Evolutionary conservation across 2,888 invertebrate genomes (phyloP).

Genomic region (Petrolisthes cinctipes): DNA sequence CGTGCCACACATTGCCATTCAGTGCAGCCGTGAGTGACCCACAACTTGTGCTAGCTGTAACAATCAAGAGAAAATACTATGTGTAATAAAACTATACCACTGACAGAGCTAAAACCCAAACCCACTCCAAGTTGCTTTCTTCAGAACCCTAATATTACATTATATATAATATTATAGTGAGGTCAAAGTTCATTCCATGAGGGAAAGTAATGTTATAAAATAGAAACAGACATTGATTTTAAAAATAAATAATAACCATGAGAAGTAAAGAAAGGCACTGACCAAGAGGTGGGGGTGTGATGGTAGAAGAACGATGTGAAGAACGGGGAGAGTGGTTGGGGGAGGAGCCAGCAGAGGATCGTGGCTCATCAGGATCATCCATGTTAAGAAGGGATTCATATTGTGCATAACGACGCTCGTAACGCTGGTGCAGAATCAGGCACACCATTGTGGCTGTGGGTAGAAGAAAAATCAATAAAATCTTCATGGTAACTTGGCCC

Average conservation of each 20-base stretch:
- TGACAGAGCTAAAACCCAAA: no score
- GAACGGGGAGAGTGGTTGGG: not conserved
- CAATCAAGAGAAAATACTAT: no score
- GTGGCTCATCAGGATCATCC: conserved; percentile 45
- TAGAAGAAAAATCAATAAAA: no score
- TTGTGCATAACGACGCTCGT: conserved; percentile 68
- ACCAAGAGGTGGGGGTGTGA: not conserved
- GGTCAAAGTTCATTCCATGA: no score
- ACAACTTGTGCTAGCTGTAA: no score
- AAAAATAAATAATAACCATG: not conserved
- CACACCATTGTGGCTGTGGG: conserved; percentile 81
- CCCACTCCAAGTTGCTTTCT: no score
- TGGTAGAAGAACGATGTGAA: conserved; percentile 16
- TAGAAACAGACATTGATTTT: not conserved
- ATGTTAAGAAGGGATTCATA: conserved; percentile 52
- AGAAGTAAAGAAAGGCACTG: not conserved
- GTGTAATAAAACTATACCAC: no score
- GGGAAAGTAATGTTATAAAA: not conserved
- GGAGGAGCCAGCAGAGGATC: conserved; percentile 9
- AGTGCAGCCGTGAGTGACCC: no score
- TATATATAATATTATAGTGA: no score
- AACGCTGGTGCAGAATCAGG: conserved; percentile 85
- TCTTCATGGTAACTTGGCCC: no score
- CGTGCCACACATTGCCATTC: no score
- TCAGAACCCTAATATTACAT: no score